These are phyloP conservation scores for Luffia ferchaultella DNA, from an alignment of 2,888 invertebrate genomes.

Conservation along the genomic window DNA sequence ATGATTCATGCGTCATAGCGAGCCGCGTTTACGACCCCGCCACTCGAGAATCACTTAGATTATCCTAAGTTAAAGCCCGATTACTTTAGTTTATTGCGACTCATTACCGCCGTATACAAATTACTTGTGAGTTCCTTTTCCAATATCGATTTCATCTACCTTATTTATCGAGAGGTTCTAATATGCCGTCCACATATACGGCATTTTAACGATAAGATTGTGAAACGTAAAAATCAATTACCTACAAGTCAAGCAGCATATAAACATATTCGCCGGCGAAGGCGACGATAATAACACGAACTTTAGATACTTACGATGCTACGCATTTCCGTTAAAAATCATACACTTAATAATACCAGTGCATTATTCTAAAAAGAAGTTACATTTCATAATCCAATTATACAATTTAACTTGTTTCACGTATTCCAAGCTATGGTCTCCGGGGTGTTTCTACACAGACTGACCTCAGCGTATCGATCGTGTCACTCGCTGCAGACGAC, in stretches of 20 bases:
- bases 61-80: not conserved
- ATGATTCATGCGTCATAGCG: not conserved
- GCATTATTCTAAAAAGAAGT: no score
- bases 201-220: not conserved
- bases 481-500: conserved; percentile 2
- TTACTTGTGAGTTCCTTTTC: not conserved
- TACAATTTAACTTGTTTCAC: no score
- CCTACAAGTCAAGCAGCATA: no score
- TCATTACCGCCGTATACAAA: not conserved
- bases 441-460: not conserved
- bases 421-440: no score
- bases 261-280: no score
- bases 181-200: not conserved
- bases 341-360: no score
- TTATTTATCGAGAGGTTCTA: not conserved
- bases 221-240: not conserved
- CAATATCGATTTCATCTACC: not conserved
- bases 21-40: not conserved
- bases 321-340: no score
- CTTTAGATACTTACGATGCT: no score
- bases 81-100: not conserved
- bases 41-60: no score
- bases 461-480: not conserved
- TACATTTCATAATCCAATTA: no score
- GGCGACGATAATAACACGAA: no score